Conservation (phyloP, 2,113 vertebrate genomes). For the Malurus cyaneus region DNA sequence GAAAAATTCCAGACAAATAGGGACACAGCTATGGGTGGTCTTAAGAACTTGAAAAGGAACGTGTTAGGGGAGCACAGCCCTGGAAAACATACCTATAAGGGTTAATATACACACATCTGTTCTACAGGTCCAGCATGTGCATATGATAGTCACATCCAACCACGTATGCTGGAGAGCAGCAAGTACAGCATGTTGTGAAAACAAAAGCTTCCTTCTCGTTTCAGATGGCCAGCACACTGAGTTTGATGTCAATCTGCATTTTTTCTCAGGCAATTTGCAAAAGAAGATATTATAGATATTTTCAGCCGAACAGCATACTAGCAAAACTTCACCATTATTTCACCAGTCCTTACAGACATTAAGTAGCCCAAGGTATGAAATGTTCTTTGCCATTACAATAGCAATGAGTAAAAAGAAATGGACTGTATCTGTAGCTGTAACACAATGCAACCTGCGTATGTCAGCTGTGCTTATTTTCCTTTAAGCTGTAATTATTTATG, state of each 20-base stretch:
- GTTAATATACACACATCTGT: slow-evolving; percentile 16
- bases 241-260: not conserved
- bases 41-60: slow-evolving; percentile 47
- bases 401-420: not conserved
- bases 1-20: slow-evolving; percentile 44
- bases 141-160: not conserved
- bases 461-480: not conserved
- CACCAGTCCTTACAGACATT: not conserved
- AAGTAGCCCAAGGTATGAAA: not conserved
- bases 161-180: not conserved
- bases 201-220: not conserved
- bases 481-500: not conserved
- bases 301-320: not conserved
- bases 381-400: not conserved
- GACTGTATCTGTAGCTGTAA: not conserved
- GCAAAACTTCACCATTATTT: not conserved
- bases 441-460: accelerated
- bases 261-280: not conserved
- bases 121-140: not conserved
- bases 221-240: not conserved
- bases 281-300: not conserved
- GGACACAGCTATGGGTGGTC: slow-evolving; percentile 61
- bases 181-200: not conserved
- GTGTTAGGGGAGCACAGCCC: slow-evolving; percentile 41
- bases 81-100: slow-evolving; percentile 22